Base-by-base conservation (phyloP, 92 coral and sea anemone species). In the Umimayanthus kanabou region DNA sequence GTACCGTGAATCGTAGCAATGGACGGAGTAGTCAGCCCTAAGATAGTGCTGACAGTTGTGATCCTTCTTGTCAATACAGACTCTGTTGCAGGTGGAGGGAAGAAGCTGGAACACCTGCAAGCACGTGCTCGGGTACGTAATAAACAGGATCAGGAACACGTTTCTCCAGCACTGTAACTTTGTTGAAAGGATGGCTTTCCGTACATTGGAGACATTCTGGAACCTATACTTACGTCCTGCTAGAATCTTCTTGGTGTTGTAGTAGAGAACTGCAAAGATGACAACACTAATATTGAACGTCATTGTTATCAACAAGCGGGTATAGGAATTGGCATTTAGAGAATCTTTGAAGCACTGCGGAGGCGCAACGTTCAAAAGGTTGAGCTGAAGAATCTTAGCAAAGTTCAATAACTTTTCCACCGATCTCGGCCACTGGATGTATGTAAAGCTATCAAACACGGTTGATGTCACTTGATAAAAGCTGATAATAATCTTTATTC, bases 401-500 rank as follows among this genome's bases (percentile, higher is more conserved):
- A 78, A 90, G 81, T 88, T 81, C 80, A 90, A 45, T 6, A 92
- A 26, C 25, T 72, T 87, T 71, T 82, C 53, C 39, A 92, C 73
- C 23, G 89, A 91, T 39, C 69, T 39, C 3, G 94, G 94, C 94
- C 94, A 92, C 40, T 71, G 78, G 6, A 88, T 89, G 71, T 90
- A 92, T 3, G 93, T 78, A 57, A 92, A 90, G 23, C 91, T 64
- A 85, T 92, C 91, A 73, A 92, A 88, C 22, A 90, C 89, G 1
- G 86, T 78, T 30, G 93, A 92, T 9, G 93, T 90, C 25, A 90
- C 89, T 47, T 92, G 94, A 69, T 90, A 92, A 88, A 92, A 92
- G 39, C 93, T 82, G 11, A 92, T 90, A 15, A 92, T 50, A 20
- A 92, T 92, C 77, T 92, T 92, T 29, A 92, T 77, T 25, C 93